phyloP scores from a whole-genome alignment of 2,797 vertebrate species.

The Staurois parvus region DNA sequence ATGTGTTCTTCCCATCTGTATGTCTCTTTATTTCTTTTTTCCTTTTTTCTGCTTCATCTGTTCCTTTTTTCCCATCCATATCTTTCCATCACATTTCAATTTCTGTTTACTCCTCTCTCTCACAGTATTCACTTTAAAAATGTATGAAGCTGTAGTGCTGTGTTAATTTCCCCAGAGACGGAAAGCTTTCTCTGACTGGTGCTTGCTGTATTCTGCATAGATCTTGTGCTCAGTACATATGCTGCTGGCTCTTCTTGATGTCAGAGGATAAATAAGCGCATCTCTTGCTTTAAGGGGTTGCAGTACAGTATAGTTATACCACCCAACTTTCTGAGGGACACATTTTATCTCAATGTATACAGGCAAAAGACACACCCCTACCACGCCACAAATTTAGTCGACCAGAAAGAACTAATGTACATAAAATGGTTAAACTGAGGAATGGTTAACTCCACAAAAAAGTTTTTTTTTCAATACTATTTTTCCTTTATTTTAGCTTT shows the following conservation, averaged over 20 bases:
- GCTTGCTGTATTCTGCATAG: slow-evolving; percentile 16
- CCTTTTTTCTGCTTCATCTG: too few species aligned
- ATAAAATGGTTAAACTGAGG: too few species aligned
- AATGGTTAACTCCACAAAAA: too few species aligned
- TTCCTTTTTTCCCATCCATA: not conserved
- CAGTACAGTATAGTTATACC: too few species aligned
- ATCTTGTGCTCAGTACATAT: not conserved
- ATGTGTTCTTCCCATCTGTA: too few species aligned
- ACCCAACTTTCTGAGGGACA: too few species aligned
- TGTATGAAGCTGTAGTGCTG: slow-evolving; percentile 33
- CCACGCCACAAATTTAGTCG: too few species aligned
- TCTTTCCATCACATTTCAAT: not conserved
- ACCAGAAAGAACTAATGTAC: too few species aligned
- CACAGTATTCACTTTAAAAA: slow-evolving; percentile 37
- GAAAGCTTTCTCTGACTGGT: not conserved
- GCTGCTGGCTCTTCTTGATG: not conserved
- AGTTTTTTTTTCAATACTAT: too few species aligned
- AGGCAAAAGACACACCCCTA: too few species aligned
- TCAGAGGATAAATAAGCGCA: not conserved
- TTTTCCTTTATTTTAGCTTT: too few species aligned
- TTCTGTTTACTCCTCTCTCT: slow-evolving; percentile 9
- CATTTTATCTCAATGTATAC: too few species aligned
- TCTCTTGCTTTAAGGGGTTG: not conserved
- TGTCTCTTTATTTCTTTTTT: not conserved
- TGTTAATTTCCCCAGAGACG: slow-evolving; percentile 50